These are phyloP conservation scores for Nebria ingens DNA, from an alignment of 1,140 invertebrate genomes.

Conservation along the genomic window DNA sequence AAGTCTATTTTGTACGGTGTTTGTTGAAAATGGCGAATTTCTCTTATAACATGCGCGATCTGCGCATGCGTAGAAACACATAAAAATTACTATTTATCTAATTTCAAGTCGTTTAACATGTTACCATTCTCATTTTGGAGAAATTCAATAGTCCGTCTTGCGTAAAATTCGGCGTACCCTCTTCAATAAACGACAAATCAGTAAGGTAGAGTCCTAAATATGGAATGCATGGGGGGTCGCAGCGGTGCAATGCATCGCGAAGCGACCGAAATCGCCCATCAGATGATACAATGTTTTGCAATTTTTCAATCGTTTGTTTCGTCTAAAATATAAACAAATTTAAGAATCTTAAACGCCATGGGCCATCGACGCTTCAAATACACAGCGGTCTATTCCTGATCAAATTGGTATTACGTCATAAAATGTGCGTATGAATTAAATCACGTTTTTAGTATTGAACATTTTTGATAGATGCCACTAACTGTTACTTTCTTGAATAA, in stretches of 20 bases:
- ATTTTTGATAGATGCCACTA: no score
- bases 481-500: no score
- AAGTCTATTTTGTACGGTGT: constrained; percentile 86
- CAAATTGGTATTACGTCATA: no score
- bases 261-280: constrained; percentile 83
- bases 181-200: constrained; percentile 89
- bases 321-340: constrained; percentile 48
- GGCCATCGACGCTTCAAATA: no score
- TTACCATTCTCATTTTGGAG: constrained; percentile 93
- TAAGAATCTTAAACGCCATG: constrained; percentile 9
- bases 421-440: no score
- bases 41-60: constrained; percentile 88
- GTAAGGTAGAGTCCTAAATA: constrained; percentile 89
- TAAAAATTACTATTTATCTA: constrained; percentile 1
- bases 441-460: no score
- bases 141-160: constrained; percentile 89
- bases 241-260: constrained; percentile 78
- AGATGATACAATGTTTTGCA: constrained; percentile 78
- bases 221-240: constrained; percentile 88
- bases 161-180: constrained; percentile 85
- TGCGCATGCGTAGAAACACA: constrained; percentile 33
- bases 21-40: constrained; percentile 86
- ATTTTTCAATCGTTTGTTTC: constrained; percentile 76
- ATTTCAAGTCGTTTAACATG: neutral
- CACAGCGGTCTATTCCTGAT: no score